Evolutionary conservation across 92 coral and sea anemone species (phyloP), one percentile per base, ranked within the genome.

Genomic region (Bergia puertoricense): DNA sequence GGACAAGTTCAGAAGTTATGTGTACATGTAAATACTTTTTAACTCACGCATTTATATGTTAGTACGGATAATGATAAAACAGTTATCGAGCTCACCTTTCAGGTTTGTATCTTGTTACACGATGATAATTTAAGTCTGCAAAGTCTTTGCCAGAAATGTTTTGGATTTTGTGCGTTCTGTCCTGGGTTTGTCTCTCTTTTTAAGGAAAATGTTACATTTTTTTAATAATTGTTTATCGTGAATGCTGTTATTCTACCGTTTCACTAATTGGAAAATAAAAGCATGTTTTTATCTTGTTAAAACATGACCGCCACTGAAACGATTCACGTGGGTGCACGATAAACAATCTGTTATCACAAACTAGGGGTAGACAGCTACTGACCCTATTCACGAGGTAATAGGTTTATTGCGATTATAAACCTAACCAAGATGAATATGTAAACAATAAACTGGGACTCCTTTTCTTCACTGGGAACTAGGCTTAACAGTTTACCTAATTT

Each of bases 261-360:
- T 79, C 62, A 22, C 15, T 79, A 79, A n/a, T 43, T 54, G 66
- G 36, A 56, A 37, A 42, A 3, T 76, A 41, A 76, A 74, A 22
- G 67, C 66, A 11, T 36, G 82, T 79, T 23, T 78, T 72, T 76
- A 16, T 76, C 54, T 48, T 48, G 22, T 81, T 48, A 81, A 81
- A 81, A 50, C 51, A 39, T 13, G 42, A 48, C 36, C 30, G 74
- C 8, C 10, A 42, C 46, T 45, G 48, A 43, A 76, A 41, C 48
- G 6, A 4, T 42, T 51, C 18, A n/a, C 36, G 66, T 30, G 59
- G 22, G 82, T 79, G 82, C 82, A 45, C 82, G 38, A 54, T 79
- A 50, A 79, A 51, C 40, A 54, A 79, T 46, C 82, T 79, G 82
- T 79, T 79, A 79, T 79, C 82, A 79, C 82, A 79, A 79, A 79